These are phyloP conservation scores for Rhabditoides inermis DNA, from an alignment of 2,888 invertebrate genomes.

Conservation along the genomic window DNA sequence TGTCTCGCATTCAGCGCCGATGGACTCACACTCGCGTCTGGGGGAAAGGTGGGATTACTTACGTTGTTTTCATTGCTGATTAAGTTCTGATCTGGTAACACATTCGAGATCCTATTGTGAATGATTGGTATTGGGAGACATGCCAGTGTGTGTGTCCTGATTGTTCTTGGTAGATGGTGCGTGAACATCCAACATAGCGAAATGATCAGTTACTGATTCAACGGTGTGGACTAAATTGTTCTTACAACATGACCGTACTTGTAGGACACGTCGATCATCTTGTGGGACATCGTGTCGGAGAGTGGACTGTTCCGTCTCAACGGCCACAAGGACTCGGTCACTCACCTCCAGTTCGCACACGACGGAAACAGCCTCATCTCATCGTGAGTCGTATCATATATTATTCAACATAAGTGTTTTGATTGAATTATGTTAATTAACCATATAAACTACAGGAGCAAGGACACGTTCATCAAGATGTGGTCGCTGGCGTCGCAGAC, in stretches of 20 bases:
- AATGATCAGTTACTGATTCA: too few relatives aligned
- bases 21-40: slow-evolving; percentile 79
- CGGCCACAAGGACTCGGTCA: slow-evolving; percentile 83
- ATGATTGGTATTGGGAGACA: too few relatives aligned
- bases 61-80: too few relatives aligned
- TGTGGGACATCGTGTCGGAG: slow-evolving; percentile 89
- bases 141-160: too few relatives aligned
- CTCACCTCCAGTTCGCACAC: slow-evolving; percentile 60
- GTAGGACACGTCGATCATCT: slow-evolving; percentile 79
- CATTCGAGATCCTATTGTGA: too few relatives aligned
- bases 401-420: neutral
- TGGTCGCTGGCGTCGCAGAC: slow-evolving; percentile 92
- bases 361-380: slow-evolving; percentile 54
- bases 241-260: too few relatives aligned
- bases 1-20: slow-evolving; percentile 72
- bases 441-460: slow-evolving; percentile 59
- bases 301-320: slow-evolving; percentile 77
- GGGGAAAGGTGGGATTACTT: slow-evolving; percentile 65
- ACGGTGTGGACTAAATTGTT: too few relatives aligned
- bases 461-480: slow-evolving; percentile 88
- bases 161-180: too few relatives aligned
- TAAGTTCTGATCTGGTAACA: too few relatives aligned
- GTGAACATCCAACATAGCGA: too few relatives aligned
- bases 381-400: slow-evolving; percentile 45
- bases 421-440: neutral